These are phyloP conservation scores for Charanyca ferruginea DNA, from an alignment of 2,888 invertebrate species.

Conservation along the genomic window DNA sequence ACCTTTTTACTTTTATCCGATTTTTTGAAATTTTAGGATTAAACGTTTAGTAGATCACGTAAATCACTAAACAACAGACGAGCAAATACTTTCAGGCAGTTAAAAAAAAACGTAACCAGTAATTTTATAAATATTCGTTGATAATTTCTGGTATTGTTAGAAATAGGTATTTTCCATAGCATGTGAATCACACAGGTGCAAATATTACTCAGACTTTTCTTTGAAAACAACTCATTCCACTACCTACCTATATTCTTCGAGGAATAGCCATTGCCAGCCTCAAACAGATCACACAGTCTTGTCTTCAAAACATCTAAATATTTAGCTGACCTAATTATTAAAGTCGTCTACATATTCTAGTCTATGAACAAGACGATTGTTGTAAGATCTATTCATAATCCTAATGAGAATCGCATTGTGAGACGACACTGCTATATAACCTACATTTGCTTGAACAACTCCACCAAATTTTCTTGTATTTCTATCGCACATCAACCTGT, in stretches of 20 bases:
- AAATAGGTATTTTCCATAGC: background rate
- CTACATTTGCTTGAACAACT: constrained; percentile 39
- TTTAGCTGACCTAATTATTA: constrained; percentile 54
- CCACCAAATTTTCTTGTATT: constrained; percentile 32
- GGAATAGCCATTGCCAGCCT: constrained; percentile 11
- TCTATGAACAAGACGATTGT: constrained; percentile 30
- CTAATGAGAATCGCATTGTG: constrained; percentile 33
- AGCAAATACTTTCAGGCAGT: too few species aligned
- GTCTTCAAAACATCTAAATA: constrained; percentile 34
- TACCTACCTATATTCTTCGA: constrained; percentile 5
- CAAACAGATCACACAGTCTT: constrained; percentile 26
- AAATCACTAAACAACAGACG: too few species aligned
- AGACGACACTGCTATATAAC: constrained; percentile 26
- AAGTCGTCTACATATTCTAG: constrained; percentile 31
- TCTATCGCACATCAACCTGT: constrained; percentile 11
- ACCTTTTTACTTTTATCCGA: too few species aligned
- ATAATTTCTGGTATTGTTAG: too few species aligned
- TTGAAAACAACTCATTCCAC: constrained; percentile 14
- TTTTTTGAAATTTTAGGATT: too few species aligned
- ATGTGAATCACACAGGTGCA: background rate
- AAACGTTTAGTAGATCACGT: too few species aligned
- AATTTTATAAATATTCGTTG: too few species aligned
- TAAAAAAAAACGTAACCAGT: too few species aligned
- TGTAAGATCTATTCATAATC: constrained; percentile 51
- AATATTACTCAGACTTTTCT: constrained; percentile 17